Conservation (phyloP, 2,113 vertebrate species). For the Platichthys stellatus region DNA sequence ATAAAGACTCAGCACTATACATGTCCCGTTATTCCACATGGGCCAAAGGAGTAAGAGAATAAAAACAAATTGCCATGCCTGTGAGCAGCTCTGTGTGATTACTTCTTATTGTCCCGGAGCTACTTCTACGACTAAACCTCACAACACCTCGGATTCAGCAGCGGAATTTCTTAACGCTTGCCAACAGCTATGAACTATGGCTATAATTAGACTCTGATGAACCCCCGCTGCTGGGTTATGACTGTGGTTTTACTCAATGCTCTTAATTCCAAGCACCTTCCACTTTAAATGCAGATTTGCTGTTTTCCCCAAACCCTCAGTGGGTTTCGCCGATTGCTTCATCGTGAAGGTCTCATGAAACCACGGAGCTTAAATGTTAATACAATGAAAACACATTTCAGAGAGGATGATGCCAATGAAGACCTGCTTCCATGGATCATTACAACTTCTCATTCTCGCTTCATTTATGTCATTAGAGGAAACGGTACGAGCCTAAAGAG, state of each 20-base stretch:
- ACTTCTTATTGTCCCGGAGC: slow-evolving; percentile 13
- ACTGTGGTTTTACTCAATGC: slow-evolving; percentile 29
- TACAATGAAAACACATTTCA: neutral
- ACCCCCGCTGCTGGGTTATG: slow-evolving; percentile 50
- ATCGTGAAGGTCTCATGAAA: too few species aligned
- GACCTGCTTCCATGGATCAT: slow-evolving; percentile 3
- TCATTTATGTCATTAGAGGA: slow-evolving; percentile 43
- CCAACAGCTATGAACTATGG: slow-evolving; percentile 52
- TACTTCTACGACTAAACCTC: neutral
- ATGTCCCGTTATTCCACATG: neutral
- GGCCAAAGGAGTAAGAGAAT: slow-evolving; percentile 12
- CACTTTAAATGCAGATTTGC: slow-evolving; percentile 21
- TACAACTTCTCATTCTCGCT: slow-evolving; percentile 5
- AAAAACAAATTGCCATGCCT: neutral
- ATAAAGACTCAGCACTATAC: neutral
- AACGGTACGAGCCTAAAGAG: slow-evolving; percentile 3
- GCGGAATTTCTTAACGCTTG: slow-evolving; percentile 34
- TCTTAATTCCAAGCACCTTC: slow-evolving; percentile 32
- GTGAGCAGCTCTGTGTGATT: slow-evolving; percentile 21
- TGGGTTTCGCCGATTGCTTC: neutral
- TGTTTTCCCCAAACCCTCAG: slow-evolving; percentile 16
- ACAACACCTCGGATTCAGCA: slow-evolving; percentile 17
- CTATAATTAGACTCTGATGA: slow-evolving; percentile 50
- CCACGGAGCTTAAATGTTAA: neutral
- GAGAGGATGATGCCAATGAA: neutral